Evolutionary conservation across 2,888 invertebrate species (phyloP).

Genomic region (Pheosia tremula): DNA sequence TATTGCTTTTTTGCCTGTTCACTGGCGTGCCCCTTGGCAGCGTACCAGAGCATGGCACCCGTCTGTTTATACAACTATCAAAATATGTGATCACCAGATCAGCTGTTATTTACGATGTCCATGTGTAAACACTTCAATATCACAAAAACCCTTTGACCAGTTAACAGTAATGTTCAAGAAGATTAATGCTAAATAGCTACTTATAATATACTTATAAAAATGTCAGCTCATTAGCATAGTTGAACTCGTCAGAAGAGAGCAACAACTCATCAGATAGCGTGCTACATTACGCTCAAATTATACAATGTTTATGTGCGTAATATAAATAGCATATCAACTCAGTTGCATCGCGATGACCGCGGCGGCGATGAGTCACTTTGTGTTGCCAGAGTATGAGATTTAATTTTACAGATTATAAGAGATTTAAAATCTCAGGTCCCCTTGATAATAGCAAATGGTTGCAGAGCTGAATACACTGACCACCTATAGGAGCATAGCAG

Average conservation of each 20-base stretch:
- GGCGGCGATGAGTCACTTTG: not conserved
- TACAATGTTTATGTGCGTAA: conserved; percentile 2
- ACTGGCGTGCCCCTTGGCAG: too few species aligned
- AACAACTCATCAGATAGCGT: conserved; percentile 1
- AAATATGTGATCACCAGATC: too few species aligned
- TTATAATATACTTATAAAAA: too few species aligned
- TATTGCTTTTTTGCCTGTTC: too few species aligned
- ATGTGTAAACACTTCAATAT: too few species aligned
- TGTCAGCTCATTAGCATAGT: not conserved
- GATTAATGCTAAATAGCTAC: not conserved
- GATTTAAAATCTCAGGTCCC: not conserved
- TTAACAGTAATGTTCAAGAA: not conserved
- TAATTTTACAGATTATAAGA: not conserved
- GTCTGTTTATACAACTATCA: too few species aligned
- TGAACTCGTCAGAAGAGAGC: not conserved
- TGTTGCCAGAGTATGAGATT: not conserved
- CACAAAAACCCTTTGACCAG: not conserved
- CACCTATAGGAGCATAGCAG: too few species aligned
- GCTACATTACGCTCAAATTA: conserved; percentile 3
- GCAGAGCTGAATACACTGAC: too few species aligned
- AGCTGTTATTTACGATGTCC: too few species aligned
- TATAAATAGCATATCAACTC: conserved; percentile 5
- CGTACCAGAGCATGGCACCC: too few species aligned
- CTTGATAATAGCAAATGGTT: too few species aligned
- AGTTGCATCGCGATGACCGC: conserved; percentile 3